Evolutionary conservation across 2,888 invertebrate genomes (phyloP).

Genomic region (Trilocha varians): DNA sequence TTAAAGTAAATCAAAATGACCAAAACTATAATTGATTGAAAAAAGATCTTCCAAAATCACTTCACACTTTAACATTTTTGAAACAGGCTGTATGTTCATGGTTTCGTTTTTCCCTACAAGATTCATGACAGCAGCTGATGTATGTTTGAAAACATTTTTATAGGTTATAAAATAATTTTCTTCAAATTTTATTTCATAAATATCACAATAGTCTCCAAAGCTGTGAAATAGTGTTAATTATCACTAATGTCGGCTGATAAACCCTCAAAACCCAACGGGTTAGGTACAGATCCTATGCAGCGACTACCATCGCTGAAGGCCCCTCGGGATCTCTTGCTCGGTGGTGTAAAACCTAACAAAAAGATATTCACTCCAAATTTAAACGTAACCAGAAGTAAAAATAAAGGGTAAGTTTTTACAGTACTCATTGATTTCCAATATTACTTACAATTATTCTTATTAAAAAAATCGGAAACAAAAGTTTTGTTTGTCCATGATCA

Average conservation of each 20-base stretch:
- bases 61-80: too few relatives aligned
- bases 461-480: too few relatives aligned
- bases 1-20: too few relatives aligned
- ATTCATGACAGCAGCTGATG: background rate
- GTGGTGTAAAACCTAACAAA: conserved; percentile 63
- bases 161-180: background rate
- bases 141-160: background rate
- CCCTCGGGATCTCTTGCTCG: conserved; percentile 72
- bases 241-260: conserved; percentile 55
- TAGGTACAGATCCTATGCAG: conserved; percentile 43
- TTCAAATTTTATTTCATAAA: conserved; percentile 10
- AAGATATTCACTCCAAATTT: conserved; percentile 76
- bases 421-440: too few relatives aligned
- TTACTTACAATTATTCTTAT: too few relatives aligned
- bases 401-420: conserved; percentile 46
- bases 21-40: too few relatives aligned
- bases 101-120: background rate
- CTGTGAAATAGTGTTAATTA: too few relatives aligned
- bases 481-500: too few relatives aligned
- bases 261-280: conserved; percentile 36
- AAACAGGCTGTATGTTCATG: background rate
- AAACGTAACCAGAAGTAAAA: conserved; percentile 75
- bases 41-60: too few relatives aligned
- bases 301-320: conserved; percentile 67
- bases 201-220: too few relatives aligned